Evolutionary conservation across 2,797 vertebrate species (phyloP).

Genomic region (Tinamus major): DNA sequence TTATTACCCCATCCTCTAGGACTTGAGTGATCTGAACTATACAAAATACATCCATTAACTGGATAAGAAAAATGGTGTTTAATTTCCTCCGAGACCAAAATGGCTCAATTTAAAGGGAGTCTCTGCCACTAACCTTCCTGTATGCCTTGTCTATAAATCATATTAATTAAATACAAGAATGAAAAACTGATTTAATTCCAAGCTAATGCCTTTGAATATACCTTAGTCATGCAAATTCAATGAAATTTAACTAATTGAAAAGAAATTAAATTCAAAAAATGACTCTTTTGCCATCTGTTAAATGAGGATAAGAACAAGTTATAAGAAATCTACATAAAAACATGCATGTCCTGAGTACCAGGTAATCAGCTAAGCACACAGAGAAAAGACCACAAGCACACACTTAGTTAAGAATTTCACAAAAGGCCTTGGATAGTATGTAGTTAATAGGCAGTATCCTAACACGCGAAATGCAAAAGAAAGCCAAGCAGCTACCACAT

Average conservation of each 20-base stretch:
- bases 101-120: neutral
- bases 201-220: neutral
- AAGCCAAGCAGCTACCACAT: neutral
- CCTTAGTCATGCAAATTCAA: neutral
- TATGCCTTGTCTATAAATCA: neutral
- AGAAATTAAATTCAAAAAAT: neutral
- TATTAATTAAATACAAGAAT: neutral
- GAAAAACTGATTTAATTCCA: neutral
- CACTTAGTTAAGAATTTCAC: neutral
- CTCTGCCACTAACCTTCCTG: neutral
- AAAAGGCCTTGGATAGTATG: neutral
- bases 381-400: neutral
- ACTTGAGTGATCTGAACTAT: neutral
- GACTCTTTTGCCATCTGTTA: neutral
- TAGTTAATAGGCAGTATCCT: neutral
- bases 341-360: neutral
- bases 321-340: neutral
- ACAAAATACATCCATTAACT: slow-evolving; percentile 44
- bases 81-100: slow-evolving; percentile 10
- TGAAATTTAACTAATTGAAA: neutral
- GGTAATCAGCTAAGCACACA: neutral
- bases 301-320: neutral
- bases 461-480: neutral
- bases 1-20: neutral
- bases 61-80: neutral